phyloP scores from a whole-genome alignment of 2,888 invertebrate species.

The Spodoptera littoralis region DNA sequence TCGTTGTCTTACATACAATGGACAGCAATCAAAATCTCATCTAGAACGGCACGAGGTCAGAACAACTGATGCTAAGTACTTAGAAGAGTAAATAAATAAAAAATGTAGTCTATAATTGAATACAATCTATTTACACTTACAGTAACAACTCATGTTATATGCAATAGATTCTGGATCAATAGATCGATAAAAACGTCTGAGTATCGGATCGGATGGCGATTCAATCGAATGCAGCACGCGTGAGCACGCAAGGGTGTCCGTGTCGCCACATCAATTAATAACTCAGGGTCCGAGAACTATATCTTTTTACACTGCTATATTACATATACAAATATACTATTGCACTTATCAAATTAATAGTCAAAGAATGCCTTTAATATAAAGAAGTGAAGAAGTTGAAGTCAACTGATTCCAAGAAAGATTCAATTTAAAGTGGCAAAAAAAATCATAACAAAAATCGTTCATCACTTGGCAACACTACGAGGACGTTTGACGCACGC shows the following conservation, averaged over 20 bases:
- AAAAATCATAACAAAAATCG: too few relatives aligned
- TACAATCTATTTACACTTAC: conserved; percentile 26
- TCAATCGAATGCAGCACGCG: conserved; percentile 47
- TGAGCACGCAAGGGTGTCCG: conserved; percentile 46
- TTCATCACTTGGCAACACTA: conserved; percentile 26
- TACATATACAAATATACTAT: too few relatives aligned
- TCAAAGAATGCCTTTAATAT: too few relatives aligned
- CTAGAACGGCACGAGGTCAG: conserved; percentile 1
- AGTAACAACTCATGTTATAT: conserved; percentile 36
- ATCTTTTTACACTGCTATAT: too few relatives aligned
- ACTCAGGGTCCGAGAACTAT: too few relatives aligned
- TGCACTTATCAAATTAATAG: too few relatives aligned
- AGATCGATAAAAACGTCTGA: conserved; percentile 49
- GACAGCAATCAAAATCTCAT: conserved; percentile 21
- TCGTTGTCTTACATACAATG: conserved; percentile 19
- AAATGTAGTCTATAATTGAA: conserved; percentile 5
- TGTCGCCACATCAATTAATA: conserved; percentile 6
- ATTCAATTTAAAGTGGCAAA: too few relatives aligned
- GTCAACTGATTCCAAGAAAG: too few relatives aligned
- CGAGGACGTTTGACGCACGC: conserved; percentile 60
- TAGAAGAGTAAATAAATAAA: conserved; percentile 4
- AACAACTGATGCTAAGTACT: conserved; percentile 9
- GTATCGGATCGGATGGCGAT: conserved; percentile 33
- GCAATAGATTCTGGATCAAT: conserved; percentile 39
- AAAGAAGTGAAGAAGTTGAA: too few relatives aligned